These are phyloP conservation scores for Norana najaformis DNA, from an alignment of 2,888 invertebrate genomes.

Conservation along the genomic window DNA sequence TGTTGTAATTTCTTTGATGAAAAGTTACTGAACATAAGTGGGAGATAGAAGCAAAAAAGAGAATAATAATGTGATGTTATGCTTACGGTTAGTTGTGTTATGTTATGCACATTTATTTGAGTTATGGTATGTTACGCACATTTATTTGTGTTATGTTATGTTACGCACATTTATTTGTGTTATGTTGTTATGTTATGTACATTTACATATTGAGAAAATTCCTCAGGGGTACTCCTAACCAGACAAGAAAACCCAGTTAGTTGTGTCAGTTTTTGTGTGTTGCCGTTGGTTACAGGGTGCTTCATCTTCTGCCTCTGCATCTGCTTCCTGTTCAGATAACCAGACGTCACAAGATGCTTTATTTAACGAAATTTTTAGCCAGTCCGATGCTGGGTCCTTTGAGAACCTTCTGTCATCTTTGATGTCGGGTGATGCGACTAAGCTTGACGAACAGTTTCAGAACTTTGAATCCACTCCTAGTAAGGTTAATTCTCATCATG, in stretches of 20 bases:
- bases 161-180: too few relatives aligned
- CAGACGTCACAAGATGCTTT: conserved; percentile 7
- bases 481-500: neutral
- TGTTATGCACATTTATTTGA: too few relatives aligned
- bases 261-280: neutral
- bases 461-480: neutral
- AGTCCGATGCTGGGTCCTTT: neutral
- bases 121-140: too few relatives aligned
- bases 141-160: too few relatives aligned
- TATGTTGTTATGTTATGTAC: too few relatives aligned
- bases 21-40: too few relatives aligned
- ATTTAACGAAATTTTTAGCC: conserved; percentile 17
- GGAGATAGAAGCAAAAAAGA: neutral
- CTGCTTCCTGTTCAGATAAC: neutral
- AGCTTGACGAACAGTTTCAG: conserved; percentile 1
- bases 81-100: too few relatives aligned
- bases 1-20: too few relatives aligned
- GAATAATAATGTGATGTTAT: neutral
- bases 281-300: neutral
- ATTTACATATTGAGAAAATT: too few relatives aligned
- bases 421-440: conserved; percentile 21
- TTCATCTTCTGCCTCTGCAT: neutral
- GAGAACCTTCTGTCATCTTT: neutral
- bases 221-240: too few relatives aligned
- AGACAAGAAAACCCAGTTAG: too few relatives aligned